These are phyloP conservation scores for cattle (Bos taurus) DNA, from an alignment of 2,113 vertebrate species.

Conservation along the genomic window DNA sequence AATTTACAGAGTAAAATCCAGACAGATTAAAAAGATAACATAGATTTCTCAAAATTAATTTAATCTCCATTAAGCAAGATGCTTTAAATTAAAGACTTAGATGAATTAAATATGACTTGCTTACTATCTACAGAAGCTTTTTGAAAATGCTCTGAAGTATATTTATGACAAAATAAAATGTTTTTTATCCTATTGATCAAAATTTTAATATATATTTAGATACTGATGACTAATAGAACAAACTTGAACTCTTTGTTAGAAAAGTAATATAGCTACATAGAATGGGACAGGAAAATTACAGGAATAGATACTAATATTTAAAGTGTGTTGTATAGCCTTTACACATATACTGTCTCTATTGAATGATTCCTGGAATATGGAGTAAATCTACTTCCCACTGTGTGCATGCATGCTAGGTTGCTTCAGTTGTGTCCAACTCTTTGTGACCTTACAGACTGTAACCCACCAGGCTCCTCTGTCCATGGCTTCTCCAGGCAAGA, in stretches of 20 bases:
- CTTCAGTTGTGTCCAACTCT: not conserved
- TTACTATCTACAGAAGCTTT: constrained; percentile 4
- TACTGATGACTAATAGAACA: not conserved
- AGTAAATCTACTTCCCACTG: not conserved
- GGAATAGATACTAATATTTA: not conserved
- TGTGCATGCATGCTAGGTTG: not conserved
- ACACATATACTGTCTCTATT: not conserved
- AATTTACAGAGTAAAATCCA: constrained; percentile 40
- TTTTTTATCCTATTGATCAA: constrained; percentile 22
- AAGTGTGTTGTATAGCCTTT: not conserved
- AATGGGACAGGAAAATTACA: not conserved
- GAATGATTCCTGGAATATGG: not conserved
- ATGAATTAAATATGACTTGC: constrained; percentile 40
- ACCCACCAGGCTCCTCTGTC: not conserved
- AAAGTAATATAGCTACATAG: not conserved
- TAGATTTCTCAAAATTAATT: constrained; percentile 43
- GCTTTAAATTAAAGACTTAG: constrained; percentile 32
- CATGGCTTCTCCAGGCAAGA: not conserved
- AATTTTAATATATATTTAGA: constrained; percentile 31
- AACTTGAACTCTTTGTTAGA: not conserved
- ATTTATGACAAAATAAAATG: not conserved
- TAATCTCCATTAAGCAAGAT: constrained; percentile 24
- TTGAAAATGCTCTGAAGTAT: not conserved
- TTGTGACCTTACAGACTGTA: not conserved
- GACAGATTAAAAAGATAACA: constrained; percentile 38